These are phyloP conservation scores for Dichetophora obliterata DNA, from an alignment of 2,888 invertebrate species.

Conservation along the genomic window DNA sequence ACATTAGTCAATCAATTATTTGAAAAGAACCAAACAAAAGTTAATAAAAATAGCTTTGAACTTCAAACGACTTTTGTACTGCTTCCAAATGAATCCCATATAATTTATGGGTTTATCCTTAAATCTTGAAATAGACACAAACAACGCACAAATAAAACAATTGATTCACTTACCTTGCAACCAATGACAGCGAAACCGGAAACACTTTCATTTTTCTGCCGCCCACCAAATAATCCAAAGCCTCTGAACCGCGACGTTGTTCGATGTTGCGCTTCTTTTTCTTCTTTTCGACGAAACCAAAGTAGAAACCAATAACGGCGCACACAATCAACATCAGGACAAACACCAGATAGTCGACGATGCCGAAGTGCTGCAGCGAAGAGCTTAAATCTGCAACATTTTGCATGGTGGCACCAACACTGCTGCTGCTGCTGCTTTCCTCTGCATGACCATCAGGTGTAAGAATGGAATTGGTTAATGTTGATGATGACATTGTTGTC, in stretches of 20 bases:
- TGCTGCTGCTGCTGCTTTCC: slow-evolving; percentile 2
- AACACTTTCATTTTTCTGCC: slow-evolving; percentile 85
- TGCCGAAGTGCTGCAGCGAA: slow-evolving; percentile 77
- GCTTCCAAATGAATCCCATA: too few species aligned
- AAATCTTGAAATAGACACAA: slow-evolving; percentile 17
- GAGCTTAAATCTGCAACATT: slow-evolving; percentile 67
- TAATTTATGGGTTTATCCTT: not conserved
- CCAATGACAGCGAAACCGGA: slow-evolving; percentile 86
- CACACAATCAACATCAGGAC: slow-evolving; percentile 82
- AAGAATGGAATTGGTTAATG: not conserved
- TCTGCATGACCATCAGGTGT: not conserved
- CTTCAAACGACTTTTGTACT: too few species aligned
- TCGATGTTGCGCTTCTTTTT: slow-evolving; percentile 52
- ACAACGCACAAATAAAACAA: slow-evolving; percentile 12
- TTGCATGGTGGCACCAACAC: slow-evolving; percentile 46
- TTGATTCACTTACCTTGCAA: slow-evolving; percentile 77
- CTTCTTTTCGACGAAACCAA: slow-evolving; percentile 80
- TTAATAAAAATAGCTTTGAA: too few species aligned
- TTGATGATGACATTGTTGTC: not conserved
- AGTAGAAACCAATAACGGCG: slow-evolving; percentile 84
- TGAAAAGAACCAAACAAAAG: too few species aligned
- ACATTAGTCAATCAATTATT: too few species aligned
- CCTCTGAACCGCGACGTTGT: slow-evolving; percentile 63
- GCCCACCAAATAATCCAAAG: slow-evolving; percentile 83
- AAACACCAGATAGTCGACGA: slow-evolving; percentile 85